phyloP scores from a whole-genome alignment of 2,888 invertebrate species.

The Agapostemon virescens region DNA sequence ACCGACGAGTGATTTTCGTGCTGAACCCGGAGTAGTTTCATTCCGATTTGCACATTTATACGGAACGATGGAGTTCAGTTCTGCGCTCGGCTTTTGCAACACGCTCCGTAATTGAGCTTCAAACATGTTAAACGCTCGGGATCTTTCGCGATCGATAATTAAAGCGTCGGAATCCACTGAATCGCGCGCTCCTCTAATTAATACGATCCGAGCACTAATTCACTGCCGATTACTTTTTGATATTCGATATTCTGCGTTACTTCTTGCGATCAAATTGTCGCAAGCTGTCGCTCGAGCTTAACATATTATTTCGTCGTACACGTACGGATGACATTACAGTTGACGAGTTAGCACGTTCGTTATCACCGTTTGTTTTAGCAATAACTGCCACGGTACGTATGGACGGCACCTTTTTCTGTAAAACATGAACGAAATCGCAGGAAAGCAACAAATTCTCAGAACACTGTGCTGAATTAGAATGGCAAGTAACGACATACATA shows the following conservation, averaged over 20 bases:
- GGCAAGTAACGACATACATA: too few species aligned
- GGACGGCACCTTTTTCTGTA: too few species aligned
- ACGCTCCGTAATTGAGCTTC: constrained; percentile 4
- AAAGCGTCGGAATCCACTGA: neutral
- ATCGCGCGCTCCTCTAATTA: neutral
- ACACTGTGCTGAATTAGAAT: too few species aligned
- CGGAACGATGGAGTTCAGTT: constrained; percentile 1
- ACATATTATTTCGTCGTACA: too few species aligned
- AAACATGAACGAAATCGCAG: too few species aligned
- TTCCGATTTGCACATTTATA: constrained; percentile 6
- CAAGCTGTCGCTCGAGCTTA: neutral
- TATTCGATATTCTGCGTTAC: neutral
- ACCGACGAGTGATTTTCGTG: constrained; percentile 2
- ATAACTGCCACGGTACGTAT: too few species aligned
- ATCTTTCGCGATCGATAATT: constrained; percentile 4
- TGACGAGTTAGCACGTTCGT: too few species aligned
- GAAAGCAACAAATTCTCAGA: too few species aligned
- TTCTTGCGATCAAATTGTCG: neutral
- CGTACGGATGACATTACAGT: too few species aligned
- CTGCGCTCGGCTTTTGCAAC: neutral
- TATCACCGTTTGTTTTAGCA: too few species aligned
- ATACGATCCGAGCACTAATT: neutral
- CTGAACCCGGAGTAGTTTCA: constrained; percentile 5
- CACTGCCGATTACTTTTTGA: neutral
- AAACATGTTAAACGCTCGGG: neutral